Evolutionary conservation across 2,888 invertebrate genomes (phyloP).

Genomic region (Strigamia crassipes): DNA sequence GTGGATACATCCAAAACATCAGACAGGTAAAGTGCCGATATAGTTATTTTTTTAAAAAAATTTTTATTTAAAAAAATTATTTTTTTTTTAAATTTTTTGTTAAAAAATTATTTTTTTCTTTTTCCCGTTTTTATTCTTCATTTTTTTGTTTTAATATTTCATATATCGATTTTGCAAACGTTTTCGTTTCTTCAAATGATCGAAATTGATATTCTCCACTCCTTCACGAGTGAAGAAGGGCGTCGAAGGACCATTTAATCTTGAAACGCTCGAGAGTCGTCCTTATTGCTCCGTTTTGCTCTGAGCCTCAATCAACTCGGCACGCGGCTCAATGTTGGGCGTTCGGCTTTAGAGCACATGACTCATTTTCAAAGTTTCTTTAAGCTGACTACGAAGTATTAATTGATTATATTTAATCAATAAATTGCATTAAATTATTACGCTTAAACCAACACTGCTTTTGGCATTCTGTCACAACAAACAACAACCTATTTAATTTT

Average conservation of each 20-base stretch:
- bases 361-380: conserved; percentile 19
- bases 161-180: no score
- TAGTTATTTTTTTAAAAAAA: neutral
- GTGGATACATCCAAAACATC: conserved; percentile 28
- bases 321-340: neutral
- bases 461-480: neutral
- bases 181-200: conserved; percentile 3
- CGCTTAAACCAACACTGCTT: neutral
- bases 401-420: conserved; percentile 1
- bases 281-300: conserved; percentile 34
- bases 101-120: neutral
- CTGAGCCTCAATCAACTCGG: conserved; percentile 17
- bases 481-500: no score
- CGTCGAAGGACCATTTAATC: conserved; percentile 27
- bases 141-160: neutral
- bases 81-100: neutral
- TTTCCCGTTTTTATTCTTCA: neutral
- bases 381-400: neutral
- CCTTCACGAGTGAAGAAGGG: neutral
- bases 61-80: no score
- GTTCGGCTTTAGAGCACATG: conserved; percentile 16
- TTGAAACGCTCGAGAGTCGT: neutral
- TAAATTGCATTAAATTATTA: neutral
- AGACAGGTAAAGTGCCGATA: conserved; percentile 16
- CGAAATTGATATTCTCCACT: conserved; percentile 32